These are phyloP conservation scores for Aphelinus atriplicis DNA, from an alignment of 1,140 invertebrate species.

Conservation along the genomic window DNA sequence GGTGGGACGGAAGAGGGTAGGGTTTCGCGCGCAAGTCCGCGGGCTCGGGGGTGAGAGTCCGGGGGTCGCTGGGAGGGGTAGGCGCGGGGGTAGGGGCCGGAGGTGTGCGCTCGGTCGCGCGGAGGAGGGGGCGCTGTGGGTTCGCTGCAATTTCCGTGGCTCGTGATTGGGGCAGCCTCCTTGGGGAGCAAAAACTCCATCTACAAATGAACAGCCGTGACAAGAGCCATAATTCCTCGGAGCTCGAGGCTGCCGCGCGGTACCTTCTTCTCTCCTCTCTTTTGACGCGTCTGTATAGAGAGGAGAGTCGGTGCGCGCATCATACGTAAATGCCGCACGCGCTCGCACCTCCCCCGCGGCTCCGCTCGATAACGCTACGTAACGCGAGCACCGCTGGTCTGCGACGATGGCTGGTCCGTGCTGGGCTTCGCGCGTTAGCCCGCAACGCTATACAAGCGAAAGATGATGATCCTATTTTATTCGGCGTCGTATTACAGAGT, in stretches of 20 bases:
- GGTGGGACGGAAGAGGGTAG: background rate
- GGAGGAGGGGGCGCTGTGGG: constrained; percentile 49
- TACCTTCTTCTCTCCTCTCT: constrained; percentile 46
- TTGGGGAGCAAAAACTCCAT: constrained; percentile 77
- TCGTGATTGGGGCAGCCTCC: constrained; percentile 76
- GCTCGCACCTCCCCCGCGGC: background rate
- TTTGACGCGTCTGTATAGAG: constrained; percentile 46
- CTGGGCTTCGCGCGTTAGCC: too few species aligned
- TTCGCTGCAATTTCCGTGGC: constrained; percentile 73
- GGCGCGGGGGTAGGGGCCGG: constrained; percentile 37
- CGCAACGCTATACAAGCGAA: too few species aligned
- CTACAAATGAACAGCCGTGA: constrained; percentile 79
- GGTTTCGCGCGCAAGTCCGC: background rate
- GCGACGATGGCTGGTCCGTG: too few species aligned
- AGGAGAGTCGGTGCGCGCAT: constrained; percentile 26
- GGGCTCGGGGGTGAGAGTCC: constrained; percentile 7
- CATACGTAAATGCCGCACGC: constrained; percentile 4
- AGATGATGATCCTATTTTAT: too few species aligned
- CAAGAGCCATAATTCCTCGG: constrained; percentile 77
- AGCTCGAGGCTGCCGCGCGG: constrained; percentile 50
- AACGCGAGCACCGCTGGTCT: too few species aligned
- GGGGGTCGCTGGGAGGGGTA: constrained; percentile 33
- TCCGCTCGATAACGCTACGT: too few species aligned
- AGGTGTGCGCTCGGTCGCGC: constrained; percentile 23
- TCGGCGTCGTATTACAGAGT: too few species aligned